phyloP scores from a whole-genome alignment of 2,888 invertebrate species.

The Cephalotes varians region DNA sequence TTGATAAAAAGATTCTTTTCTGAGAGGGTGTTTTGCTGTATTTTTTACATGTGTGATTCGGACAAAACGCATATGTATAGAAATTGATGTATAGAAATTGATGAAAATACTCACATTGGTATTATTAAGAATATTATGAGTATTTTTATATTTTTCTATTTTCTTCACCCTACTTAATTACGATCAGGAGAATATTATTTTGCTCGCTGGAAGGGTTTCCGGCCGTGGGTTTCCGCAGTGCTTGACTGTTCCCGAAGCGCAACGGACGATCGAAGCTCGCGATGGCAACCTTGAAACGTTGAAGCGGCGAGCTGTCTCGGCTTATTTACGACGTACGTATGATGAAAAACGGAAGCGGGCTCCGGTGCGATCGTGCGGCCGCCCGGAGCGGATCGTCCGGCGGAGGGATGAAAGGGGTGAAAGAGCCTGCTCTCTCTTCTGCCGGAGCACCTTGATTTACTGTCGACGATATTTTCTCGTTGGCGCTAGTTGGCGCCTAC shows the following conservation, averaged over 20 bases:
- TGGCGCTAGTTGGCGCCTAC: constrained; percentile 79
- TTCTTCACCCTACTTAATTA: not conserved
- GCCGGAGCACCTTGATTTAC: constrained; percentile 81
- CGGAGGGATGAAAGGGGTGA: constrained; percentile 57
- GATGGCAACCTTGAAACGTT: constrained; percentile 60
- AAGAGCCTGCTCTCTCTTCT: constrained; percentile 70
- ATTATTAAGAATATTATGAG: not conserved
- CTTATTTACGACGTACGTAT: constrained; percentile 71
- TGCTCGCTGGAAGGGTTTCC: not conserved
- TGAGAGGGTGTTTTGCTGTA: not conserved
- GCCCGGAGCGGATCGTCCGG: constrained; percentile 71
- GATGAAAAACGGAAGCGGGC: constrained; percentile 82
- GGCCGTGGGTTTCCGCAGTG: not conserved
- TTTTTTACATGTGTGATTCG: not conserved
- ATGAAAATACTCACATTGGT: no score
- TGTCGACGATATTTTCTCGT: constrained; percentile 84
- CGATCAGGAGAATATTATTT: not conserved
- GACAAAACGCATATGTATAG: not conserved
- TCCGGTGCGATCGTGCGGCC: constrained; percentile 76
- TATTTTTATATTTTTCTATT: not conserved
- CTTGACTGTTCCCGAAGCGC: not conserved
- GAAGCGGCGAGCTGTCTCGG: constrained; percentile 48
- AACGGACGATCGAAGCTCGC: constrained; percentile 38
- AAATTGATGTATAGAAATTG: not conserved
- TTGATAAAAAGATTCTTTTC: not conserved